A percentile compares a stretch with the other conserved stretches of the same genome.
phyloP scores from a whole-genome alignment of 2,888 invertebrate genomes.

The Caenorhabditis plicata region DNA sequence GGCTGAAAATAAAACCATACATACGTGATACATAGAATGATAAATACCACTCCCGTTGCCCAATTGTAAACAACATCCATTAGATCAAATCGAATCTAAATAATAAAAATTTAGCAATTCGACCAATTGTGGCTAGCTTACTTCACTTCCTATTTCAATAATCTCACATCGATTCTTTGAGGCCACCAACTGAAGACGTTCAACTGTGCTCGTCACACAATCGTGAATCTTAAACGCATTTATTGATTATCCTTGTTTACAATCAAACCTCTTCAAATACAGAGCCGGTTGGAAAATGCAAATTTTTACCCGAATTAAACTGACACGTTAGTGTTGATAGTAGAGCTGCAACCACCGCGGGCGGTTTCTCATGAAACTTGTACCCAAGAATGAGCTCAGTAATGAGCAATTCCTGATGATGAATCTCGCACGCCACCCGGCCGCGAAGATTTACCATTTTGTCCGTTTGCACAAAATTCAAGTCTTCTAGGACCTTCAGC shows the following conservation, averaged over 20 bases:
- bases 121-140: neutral
- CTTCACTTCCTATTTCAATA: slow-evolving; percentile 24
- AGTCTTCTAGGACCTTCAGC: slow-evolving; percentile 72
- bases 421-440: slow-evolving; percentile 67
- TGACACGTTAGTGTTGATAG: slow-evolving; percentile 91
- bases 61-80: slow-evolving; percentile 92
- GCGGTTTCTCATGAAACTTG: slow-evolving; percentile 74
- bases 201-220: slow-evolving; percentile 50
- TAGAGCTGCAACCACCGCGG: slow-evolving; percentile 87
- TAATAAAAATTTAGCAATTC: neutral
- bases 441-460: slow-evolving; percentile 79
- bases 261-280: slow-evolving; percentile 29
- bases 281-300: slow-evolving; percentile 23
- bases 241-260: neutral
- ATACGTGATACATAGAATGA: neutral
- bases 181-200: slow-evolving; percentile 52
- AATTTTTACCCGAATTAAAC: slow-evolving; percentile 72
- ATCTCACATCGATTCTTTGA: slow-evolving; percentile 10
- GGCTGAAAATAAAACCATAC: slow-evolving; percentile 71
- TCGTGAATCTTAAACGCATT: slow-evolving; percentile 10
- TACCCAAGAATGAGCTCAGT: slow-evolving; percentile 91
- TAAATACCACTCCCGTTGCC: slow-evolving; percentile 81
- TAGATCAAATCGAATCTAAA: slow-evolving; percentile 82
- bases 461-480: slow-evolving; percentile 79
- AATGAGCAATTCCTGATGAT: slow-evolving; percentile 74